These are phyloP conservation scores for Myopa testacea DNA, from an alignment of 2,888 invertebrate genomes.

Conservation along the genomic window DNA sequence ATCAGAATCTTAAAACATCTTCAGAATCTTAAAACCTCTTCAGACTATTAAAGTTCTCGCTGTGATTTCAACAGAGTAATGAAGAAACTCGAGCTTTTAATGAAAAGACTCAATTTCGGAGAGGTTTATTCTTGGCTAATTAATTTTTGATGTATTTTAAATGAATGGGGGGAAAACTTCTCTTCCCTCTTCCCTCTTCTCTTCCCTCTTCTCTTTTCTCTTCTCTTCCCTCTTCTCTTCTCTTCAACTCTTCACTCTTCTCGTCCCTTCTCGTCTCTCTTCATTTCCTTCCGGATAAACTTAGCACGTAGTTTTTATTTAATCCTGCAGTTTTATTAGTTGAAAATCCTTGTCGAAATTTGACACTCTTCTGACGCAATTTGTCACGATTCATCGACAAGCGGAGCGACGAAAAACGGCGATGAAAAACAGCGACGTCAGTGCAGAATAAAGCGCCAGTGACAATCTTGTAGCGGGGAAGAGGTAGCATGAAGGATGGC, in stretches of 20 bases:
- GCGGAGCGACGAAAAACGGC: too few relatives aligned
- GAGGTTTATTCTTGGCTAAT: not conserved
- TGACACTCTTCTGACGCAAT: slow-evolving; percentile 2
- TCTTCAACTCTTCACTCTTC: not conserved
- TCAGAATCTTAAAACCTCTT: not conserved
- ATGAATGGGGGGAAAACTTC: not conserved
- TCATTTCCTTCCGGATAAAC: too few relatives aligned
- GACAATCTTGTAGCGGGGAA: too few relatives aligned
- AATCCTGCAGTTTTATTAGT: too few relatives aligned
- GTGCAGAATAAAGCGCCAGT: too few relatives aligned
- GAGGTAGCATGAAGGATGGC: too few relatives aligned
- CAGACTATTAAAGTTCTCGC: not conserved
- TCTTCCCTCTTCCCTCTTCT: not conserved
- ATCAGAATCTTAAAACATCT: not conserved
- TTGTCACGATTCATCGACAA: not conserved
- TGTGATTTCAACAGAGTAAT: not conserved
- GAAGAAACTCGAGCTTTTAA: too few relatives aligned
- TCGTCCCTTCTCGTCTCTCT: not conserved
- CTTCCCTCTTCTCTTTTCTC: not conserved
- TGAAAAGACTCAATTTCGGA: not conserved
- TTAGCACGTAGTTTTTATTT: too few relatives aligned
- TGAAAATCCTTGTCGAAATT: not conserved
- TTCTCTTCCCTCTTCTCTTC: not conserved
- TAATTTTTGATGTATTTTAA: not conserved
- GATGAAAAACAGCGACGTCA: too few relatives aligned